Percentiles rank a stretch among this genome's conserved stretches.
Evolutionary conservation across 30 jellyfish, hydroid and myxozoan genomes (phyloP).

Genomic region (Hydra vulgaris): DNA sequence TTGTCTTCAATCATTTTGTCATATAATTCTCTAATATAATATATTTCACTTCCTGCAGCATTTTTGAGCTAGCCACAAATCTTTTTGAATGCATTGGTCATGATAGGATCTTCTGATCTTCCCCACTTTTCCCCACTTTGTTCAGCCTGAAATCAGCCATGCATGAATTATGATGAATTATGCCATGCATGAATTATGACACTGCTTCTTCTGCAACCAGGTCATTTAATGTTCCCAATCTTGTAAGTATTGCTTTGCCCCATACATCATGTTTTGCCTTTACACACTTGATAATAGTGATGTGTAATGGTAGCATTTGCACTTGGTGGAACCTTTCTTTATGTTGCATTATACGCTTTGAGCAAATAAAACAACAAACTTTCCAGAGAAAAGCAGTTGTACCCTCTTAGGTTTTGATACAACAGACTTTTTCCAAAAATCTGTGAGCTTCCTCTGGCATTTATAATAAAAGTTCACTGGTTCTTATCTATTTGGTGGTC

Average conservation of each 20-base stretch:
- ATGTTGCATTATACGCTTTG: constrained; percentile 20
- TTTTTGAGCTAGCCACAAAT: constrained; percentile 37
- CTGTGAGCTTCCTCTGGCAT: constrained; percentile 25
- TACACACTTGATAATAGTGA: constrained; percentile 18
- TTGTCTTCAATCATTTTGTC: constrained; percentile 13
- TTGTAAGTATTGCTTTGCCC: constrained; percentile 25
- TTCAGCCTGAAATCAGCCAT: constrained; percentile 25
- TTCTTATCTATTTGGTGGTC: neutral
- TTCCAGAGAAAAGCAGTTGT: constrained; percentile 30
- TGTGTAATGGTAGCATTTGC: constrained; percentile 30
- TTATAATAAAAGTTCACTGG: constrained; percentile 28
- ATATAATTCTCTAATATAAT: constrained; percentile 22
- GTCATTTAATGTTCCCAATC: constrained; percentile 22
- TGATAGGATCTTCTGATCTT: constrained; percentile 40
- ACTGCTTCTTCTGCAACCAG: constrained; percentile 49
- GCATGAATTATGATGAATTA: constrained; percentile 41
- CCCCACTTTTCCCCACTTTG: constrained; percentile 25
- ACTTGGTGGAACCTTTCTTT: constrained; percentile 28
- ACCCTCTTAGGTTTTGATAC: constrained; percentile 26
- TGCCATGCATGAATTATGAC: no score
- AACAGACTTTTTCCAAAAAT: constrained; percentile 17
- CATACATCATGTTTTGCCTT: constrained; percentile 28
- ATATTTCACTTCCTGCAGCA: constrained; percentile 27
- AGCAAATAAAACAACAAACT: constrained; percentile 33
- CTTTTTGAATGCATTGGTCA: constrained; percentile 14